phyloP scores from a whole-genome alignment of 1,140 invertebrate species.

The Subanguina moxae region DNA sequence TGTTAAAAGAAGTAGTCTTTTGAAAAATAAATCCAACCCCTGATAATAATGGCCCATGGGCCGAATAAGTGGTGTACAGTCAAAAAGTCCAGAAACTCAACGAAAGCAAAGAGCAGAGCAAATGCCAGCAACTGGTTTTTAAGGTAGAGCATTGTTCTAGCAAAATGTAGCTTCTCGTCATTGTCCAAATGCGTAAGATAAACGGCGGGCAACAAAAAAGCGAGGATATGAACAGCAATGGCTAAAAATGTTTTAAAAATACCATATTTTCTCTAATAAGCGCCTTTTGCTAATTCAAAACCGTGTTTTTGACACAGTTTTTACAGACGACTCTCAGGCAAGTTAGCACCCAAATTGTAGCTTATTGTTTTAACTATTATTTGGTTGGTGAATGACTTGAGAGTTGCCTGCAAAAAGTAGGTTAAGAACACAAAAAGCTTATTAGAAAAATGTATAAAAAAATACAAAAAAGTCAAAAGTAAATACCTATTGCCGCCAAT shows the following conservation, averaged over 20 bases:
- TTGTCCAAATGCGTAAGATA: constrained; percentile 64
- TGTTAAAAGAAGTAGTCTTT: constrained; percentile 64
- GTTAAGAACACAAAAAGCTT: too few relatives aligned
- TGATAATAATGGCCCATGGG: constrained; percentile 79
- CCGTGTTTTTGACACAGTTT: too few relatives aligned
- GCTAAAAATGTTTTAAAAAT: not conserved
- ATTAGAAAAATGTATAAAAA: too few relatives aligned
- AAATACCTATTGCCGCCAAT: constrained; percentile 77
- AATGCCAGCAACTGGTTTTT: constrained; percentile 88
- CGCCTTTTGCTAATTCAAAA: too few relatives aligned
- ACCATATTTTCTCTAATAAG: not conserved
- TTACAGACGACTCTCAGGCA: too few relatives aligned
- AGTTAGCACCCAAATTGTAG: too few relatives aligned
- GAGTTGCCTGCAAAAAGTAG: too few relatives aligned
- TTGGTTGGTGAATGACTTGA: too few relatives aligned
- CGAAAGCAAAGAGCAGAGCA: constrained; percentile 86
- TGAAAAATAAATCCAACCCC: constrained; percentile 68
- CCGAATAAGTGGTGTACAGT: constrained; percentile 98
- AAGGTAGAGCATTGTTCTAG: constrained; percentile 56
- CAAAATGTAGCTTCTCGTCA: constrained; percentile 57
- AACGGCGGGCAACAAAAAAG: constrained; percentile 63
- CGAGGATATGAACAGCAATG: constrained; percentile 81
- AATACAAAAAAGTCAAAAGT: too few relatives aligned
- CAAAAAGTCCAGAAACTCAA: constrained; percentile 82
- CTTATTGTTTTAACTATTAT: too few relatives aligned